Conservation (phyloP, 1,140 invertebrate genomes). For the Leptinotarsa undecemlineata region DNA sequence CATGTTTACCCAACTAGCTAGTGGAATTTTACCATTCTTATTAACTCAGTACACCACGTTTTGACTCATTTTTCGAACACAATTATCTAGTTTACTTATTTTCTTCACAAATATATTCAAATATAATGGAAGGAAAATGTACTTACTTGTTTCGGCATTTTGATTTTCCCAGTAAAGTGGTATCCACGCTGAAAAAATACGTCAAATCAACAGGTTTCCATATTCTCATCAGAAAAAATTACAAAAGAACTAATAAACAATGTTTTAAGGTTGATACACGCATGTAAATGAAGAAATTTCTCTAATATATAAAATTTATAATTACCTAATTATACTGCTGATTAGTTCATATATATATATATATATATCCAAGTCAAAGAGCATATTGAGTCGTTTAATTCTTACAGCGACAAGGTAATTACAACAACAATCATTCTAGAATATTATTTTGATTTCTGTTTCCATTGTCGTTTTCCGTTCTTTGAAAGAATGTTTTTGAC, state of each 20-base stretch:
- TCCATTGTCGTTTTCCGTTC: not conserved
- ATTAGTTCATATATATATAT: not conserved
- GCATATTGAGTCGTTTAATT: not conserved
- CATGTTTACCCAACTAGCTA: conserved; percentile 7
- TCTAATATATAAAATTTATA: too few relatives aligned
- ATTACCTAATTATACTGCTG: too few relatives aligned
- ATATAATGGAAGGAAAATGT: not conserved
- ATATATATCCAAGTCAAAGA: not conserved
- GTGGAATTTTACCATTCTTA: not conserved
- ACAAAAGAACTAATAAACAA: too few relatives aligned
- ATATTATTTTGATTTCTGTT: not conserved
- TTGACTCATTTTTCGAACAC: not conserved
- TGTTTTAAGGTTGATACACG: too few relatives aligned
- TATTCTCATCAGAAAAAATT: too few relatives aligned
- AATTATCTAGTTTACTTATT: not conserved
- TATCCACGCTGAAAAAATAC: conserved; percentile 12
- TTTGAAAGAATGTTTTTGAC: conserved; percentile 10
- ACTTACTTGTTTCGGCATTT: conserved; percentile 39
- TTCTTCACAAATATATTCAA: not conserved
- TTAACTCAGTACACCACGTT: not conserved
- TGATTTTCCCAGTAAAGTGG: conserved; percentile 8
- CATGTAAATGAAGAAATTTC: too few relatives aligned
- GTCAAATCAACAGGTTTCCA: too few relatives aligned
- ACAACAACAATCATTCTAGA: not conserved
- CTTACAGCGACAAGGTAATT: not conserved